Percentiles rank a stretch among this genome's conserved stretches.
These are phyloP conservation scores for Zoanthus sociatus DNA, from an alignment of 92 coral and sea anemone genomes.

Conservation along the genomic window DNA sequence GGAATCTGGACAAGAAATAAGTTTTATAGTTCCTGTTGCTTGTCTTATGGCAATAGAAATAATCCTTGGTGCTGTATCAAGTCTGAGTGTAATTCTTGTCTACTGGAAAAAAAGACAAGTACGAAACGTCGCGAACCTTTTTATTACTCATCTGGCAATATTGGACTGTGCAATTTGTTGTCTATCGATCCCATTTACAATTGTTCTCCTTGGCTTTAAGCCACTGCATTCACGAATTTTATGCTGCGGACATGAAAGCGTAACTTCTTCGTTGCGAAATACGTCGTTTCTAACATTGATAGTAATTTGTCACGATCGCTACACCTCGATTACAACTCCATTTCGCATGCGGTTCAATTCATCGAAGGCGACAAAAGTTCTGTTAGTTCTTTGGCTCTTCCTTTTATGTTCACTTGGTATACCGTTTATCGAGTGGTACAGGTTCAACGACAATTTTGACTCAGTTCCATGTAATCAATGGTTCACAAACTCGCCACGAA, in stretches of 20 bases:
- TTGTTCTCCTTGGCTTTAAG: constrained; percentile 59
- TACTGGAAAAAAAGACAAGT: constrained; percentile 80
- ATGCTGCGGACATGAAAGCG: constrained; percentile 82
- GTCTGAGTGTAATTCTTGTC: constrained; percentile 69
- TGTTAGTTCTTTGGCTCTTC: constrained; percentile 66
- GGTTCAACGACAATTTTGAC: background rate
- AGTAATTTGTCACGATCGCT: constrained; percentile 82
- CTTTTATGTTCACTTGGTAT: constrained; percentile 43
- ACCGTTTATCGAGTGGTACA: constrained; percentile 75
- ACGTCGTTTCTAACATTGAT: constrained; percentile 79
- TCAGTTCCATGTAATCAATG: constrained; percentile 43
- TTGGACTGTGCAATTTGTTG: constrained; percentile 72
- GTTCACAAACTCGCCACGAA: constrained; percentile 59
- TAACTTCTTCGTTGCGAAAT: constrained; percentile 78
- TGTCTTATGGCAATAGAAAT: constrained; percentile 66
- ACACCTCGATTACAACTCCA: constrained; percentile 79
- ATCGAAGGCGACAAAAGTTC: constrained; percentile 57
- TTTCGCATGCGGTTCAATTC: constrained; percentile 73
- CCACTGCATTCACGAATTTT: constrained; percentile 63
- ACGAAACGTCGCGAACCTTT: constrained; percentile 76
- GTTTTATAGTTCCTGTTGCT: constrained; percentile 45
- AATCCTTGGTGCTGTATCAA: constrained; percentile 61
- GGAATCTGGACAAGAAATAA: background rate
- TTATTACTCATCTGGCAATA: constrained; percentile 78
- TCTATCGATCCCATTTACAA: constrained; percentile 69